Percentiles rank a stretch among this genome's conserved stretches.
Conservation (phyloP, 2,888 invertebrate genomes). For the Dasypogon diadema region DNA sequence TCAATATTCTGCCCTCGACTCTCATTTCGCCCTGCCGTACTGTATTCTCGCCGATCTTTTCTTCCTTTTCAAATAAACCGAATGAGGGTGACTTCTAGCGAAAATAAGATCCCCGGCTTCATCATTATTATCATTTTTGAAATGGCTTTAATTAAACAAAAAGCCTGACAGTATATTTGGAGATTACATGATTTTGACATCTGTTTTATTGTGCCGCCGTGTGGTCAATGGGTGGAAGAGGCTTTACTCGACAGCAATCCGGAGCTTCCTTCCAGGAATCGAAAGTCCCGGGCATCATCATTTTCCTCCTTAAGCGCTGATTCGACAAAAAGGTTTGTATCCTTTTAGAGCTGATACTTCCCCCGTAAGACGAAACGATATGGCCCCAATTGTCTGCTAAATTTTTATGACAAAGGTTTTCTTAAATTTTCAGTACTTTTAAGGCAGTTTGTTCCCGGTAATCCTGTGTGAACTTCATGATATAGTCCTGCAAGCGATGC, state of each 20-base stretch:
- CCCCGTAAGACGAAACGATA: too few species aligned
- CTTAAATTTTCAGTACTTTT: not conserved
- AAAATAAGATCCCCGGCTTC: not conserved
- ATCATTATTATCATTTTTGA: constrained; percentile 42
- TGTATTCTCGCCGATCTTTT: constrained; percentile 9
- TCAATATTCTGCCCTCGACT: not conserved
- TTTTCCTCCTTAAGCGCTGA: not conserved
- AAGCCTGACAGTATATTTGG: constrained; percentile 12
- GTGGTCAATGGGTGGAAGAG: not conserved
- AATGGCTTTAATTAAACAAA: constrained; percentile 46
- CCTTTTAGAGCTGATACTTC: not conserved
- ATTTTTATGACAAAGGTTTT: not conserved
- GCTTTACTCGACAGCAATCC: not conserved
- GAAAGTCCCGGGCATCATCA: not conserved
- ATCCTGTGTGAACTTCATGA: not conserved
- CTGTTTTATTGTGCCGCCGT: constrained; percentile 1
- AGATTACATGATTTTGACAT: constrained; percentile 27
- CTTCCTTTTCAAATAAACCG: constrained; percentile 17
- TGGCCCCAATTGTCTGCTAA: not conserved
- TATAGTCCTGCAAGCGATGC: too few species aligned
- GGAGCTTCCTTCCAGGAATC: not conserved
- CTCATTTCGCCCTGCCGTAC: not conserved
- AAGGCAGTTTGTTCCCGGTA: not conserved
- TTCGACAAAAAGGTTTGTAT: too few species aligned
- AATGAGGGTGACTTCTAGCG: constrained; percentile 1